Evolutionary conservation across 2,113 vertebrate genomes (phyloP), one percentile per base, ranked within the genome.

Genomic region (Dissostichus mawsoni): DNA sequence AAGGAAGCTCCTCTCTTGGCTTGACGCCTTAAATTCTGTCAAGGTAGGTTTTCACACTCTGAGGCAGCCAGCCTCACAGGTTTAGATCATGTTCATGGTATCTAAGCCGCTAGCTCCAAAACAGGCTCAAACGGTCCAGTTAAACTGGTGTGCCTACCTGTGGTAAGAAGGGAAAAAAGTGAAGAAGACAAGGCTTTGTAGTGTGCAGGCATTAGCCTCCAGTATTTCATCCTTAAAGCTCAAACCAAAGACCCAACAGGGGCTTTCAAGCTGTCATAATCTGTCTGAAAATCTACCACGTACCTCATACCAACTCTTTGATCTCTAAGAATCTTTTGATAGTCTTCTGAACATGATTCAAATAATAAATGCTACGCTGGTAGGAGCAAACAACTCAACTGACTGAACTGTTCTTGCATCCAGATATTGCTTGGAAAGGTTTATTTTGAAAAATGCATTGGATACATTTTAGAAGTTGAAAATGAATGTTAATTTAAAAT

Each of bases 181-280:
- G 48, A 78, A 50, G 29, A 80, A 53, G 81, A 76, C 45, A 41
- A 70, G 48, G 59, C 74, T 83, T 84, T 86, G 62, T 63, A 82
- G 29, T 73, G 67, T 51, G 57, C 63, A 79, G 13, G 47, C 65
- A 78, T 67, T 74, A 68, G 50, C 62, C 61, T 79, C 56, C 20
- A 69, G 76, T 69, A 51, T 81, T 70, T 61, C n/a, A 83, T 70
- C 55, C 45, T 18, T 77, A 65, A 56, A 79, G 64, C 83, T 68
- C 48, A 80, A 83, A 80, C 62, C 58, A 76, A 68, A 41, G n/a
- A 69, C 51, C 65, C 76, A 69, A 76, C 50, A 70, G 25, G 45
- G 48, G 53, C 71, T 82, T 74, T 78, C 61, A 72, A 80, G 82
- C 80, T 72, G 53, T 88, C 83, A 44, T 72, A 86, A 87, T 89